Conservation (phyloP, 2,113 vertebrate genomes). For the Phalacrocorax brasilianus region DNA sequence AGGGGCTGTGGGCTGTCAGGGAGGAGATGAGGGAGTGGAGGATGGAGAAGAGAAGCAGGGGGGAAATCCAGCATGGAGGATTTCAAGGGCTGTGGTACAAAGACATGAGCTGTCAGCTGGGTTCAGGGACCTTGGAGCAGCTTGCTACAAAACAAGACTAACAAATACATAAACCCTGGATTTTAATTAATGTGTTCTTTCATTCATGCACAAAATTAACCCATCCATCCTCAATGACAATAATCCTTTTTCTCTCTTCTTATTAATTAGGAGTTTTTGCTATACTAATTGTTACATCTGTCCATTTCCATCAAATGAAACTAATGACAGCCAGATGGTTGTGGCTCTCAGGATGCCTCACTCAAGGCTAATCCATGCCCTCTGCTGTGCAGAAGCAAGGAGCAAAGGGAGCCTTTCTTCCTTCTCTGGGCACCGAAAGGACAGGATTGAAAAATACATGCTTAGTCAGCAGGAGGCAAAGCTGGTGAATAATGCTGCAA, state of each 20-base stretch:
- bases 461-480: neutral
- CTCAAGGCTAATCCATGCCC: neutral
- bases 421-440: neutral
- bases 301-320: constrained; percentile 59
- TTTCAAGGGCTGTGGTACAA: neutral
- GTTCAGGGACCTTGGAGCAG: neutral
- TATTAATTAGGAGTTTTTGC: constrained; percentile 56
- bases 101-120: neutral
- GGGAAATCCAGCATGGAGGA: neutral
- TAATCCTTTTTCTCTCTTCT: neutral
- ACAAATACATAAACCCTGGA: neutral
- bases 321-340: constrained; percentile 57
- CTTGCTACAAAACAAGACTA: neutral
- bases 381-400: neutral
- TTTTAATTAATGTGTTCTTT: constrained; percentile 57
- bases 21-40: neutral
- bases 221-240: neutral
- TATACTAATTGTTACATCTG: constrained; percentile 59
- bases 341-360: constrained; percentile 45
- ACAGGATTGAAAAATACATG: neutral
- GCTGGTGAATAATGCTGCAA: neutral
- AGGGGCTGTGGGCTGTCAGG: neutral
- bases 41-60: neutral
- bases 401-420: neutral
- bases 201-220: constrained; percentile 4